Base-by-base conservation (phyloP, 2,888 invertebrate genomes). In the Mesorhabditis spiculigera region DNA sequence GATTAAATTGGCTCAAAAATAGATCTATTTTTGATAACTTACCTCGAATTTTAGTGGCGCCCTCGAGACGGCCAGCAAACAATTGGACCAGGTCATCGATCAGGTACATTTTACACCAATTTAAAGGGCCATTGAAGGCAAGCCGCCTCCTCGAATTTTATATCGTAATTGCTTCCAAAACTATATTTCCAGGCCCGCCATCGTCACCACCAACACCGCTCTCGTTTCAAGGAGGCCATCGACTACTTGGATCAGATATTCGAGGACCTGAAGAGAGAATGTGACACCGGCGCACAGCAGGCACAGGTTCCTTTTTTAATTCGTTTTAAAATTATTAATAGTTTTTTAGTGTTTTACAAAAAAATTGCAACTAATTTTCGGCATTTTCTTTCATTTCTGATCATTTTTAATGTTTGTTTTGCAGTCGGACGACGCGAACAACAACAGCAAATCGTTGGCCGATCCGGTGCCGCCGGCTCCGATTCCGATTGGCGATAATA, bases 231-330 rank as follows among this genome's bases (percentile, higher is more conserved):
- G 71, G 84, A 84, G 69, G 84, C 84, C 65, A 85, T 84, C 75
- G 84, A 84, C 73, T 84, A 84, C 70, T 71, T 84, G 68, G 84
- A 84, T 65, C 83, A 84, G 71, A 84, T 84, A 63, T 85, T 85
- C 73, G 84, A 84, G 71, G 84, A 84, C 71, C 70, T 84, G 67
- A 82, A 82, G 68, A 82, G 81, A 68, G 83, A 82, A 66, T 77
- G 77, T 65, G 81, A 81, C 68, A 78, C 78, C 50, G 73, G 71
- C 10, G 64, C 65, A 45, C 58, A 58, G 65, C 58, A 50, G n/a
- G 58, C 58, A n/a, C n/a, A 10, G 8, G 58, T 28, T 28, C 28
- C 1, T 28, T 28, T 3, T 28, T 28, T n/a, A 28, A 28, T 28
- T 28, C 28, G 28, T 28, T 28, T 28, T 3, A 28, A 28, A 28